Conservation (phyloP, 1,140 invertebrate genomes). For the Zaprionus lachaisei region DNA sequence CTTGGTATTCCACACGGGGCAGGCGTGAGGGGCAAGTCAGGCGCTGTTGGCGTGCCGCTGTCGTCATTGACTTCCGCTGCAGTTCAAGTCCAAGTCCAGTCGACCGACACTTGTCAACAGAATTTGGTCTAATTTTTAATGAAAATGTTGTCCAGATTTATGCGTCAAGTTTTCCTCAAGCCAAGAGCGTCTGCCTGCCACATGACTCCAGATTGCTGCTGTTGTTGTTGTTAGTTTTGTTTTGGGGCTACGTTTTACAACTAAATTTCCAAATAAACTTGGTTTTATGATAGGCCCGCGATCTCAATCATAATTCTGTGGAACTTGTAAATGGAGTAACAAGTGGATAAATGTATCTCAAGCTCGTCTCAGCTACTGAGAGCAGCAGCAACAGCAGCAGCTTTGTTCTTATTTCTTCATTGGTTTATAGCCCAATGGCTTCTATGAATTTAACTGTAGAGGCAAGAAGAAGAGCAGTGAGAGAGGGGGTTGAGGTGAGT, state of each 20-base stretch:
- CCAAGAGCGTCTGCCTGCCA: constrained; percentile 59
- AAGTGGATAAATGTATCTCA: constrained; percentile 68
- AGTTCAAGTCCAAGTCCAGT: constrained; percentile 35
- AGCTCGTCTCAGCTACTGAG: constrained; percentile 25
- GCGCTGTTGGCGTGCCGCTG: constrained; percentile 54
- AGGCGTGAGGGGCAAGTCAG: not conserved
- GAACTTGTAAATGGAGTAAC: constrained; percentile 84
- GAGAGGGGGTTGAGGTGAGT: not conserved
- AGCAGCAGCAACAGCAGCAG: constrained; percentile 3
- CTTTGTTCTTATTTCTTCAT: constrained; percentile 59
- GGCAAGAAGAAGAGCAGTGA: not conserved
- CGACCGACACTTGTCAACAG: constrained; percentile 64
- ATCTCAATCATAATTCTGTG: constrained; percentile 79
- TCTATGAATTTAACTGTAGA: constrained; percentile 62
- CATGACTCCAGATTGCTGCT: constrained; percentile 46
- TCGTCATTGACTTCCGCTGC: constrained; percentile 68
- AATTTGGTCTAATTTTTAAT: constrained; percentile 72
- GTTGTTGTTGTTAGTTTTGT: constrained; percentile 18
- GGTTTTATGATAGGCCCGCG: constrained; percentile 71
- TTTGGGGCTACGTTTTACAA: constrained; percentile 70
- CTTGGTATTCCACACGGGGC: constrained; percentile 60
- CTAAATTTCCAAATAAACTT: constrained; percentile 80
- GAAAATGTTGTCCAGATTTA: constrained; percentile 67
- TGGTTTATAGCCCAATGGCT: constrained; percentile 64
- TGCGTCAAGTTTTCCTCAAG: constrained; percentile 55